Conservation (phyloP, 2,113 vertebrate species). For the Cinclus cinclus region DNA sequence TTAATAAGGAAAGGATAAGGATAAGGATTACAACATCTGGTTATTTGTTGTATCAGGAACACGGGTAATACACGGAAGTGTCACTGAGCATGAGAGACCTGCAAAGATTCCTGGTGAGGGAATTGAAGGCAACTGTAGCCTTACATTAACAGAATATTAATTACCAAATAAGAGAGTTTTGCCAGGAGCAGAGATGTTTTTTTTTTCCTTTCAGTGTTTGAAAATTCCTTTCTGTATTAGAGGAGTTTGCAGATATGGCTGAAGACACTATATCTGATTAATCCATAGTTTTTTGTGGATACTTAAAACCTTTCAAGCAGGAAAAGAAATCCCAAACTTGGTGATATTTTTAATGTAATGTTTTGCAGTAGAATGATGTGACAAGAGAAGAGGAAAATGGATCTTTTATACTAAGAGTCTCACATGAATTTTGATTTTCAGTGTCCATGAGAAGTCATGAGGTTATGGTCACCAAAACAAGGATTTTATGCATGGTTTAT, state of each 20-base stretch:
- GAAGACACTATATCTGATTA: not conserved
- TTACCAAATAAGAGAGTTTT: not conserved
- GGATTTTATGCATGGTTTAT: not conserved
- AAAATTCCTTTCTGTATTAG: not conserved
- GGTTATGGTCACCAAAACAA: not conserved
- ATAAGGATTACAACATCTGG: not conserved
- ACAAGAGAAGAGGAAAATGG: not conserved
- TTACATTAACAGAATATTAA: not conserved
- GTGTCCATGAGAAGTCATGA: not conserved
- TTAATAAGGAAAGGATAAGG: not conserved
- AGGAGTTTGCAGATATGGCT: not conserved
- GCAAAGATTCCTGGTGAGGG: not conserved
- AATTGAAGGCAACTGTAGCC: not conserved
- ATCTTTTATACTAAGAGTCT: not conserved
- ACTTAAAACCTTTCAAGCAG: not conserved
- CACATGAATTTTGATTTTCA: not conserved
- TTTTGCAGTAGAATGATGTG: not conserved
- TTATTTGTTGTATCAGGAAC: constrained; percentile 50
- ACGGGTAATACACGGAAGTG: not conserved
- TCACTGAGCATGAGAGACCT: not conserved
- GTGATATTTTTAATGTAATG: not conserved
- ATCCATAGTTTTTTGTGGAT: not conserved
- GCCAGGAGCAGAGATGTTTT: not conserved
- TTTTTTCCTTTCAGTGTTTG: not conserved
- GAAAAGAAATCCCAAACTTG: not conserved